phyloP scores from a whole-genome alignment of 1,140 invertebrate species.

The Geopemphigus sp. region DNA sequence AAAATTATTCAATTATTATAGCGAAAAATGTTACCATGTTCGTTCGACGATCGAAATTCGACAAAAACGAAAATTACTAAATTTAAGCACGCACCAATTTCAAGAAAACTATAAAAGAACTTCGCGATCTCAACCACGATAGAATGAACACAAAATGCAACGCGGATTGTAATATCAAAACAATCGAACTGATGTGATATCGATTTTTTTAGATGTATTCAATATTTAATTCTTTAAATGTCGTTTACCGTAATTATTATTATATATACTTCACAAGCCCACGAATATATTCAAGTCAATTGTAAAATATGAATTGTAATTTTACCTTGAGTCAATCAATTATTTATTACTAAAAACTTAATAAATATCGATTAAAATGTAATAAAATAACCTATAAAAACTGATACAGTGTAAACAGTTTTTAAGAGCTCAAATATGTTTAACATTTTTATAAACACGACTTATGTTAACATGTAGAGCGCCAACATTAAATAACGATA shows the following conservation, averaged over 20 bases:
- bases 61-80: neutral
- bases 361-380: neutral
- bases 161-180: conserved; percentile 25
- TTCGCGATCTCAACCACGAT: neutral
- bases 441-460: neutral
- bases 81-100: neutral
- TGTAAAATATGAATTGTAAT: neutral
- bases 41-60: neutral
- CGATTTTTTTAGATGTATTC: neutral
- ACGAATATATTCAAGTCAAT: too few species aligned
- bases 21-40: conserved; percentile 15
- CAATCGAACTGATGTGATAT: conserved; percentile 7
- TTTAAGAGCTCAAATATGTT: neutral
- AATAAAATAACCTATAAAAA: neutral
- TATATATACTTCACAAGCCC: neutral
- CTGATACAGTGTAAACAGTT: neutral
- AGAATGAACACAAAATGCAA: conserved; percentile 16
- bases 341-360: neutral
- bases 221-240: neutral
- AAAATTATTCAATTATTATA: neutral
- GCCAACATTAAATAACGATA: neutral
- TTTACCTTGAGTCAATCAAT: neutral
- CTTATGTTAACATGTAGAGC: neutral
- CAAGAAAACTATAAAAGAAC: neutral
- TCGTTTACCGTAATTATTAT: neutral